Percentiles rank a stretch among this genome's conserved stretches.
Evolutionary conservation across 1,140 invertebrate genomes (phyloP).

Genomic region (Eciton burchellii): DNA sequence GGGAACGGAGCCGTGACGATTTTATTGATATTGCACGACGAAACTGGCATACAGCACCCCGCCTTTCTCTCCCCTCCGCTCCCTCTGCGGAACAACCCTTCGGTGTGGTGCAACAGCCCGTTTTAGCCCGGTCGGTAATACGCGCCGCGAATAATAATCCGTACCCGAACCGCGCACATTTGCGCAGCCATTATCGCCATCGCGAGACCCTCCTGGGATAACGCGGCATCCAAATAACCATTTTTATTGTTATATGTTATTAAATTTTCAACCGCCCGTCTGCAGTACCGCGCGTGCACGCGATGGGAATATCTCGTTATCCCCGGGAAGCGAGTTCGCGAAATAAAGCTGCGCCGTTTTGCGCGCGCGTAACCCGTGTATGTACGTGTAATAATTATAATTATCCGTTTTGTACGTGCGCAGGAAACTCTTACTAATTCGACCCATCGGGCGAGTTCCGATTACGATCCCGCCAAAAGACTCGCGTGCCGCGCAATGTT

Average conservation of each 20-base stretch:
- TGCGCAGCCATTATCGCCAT: constrained; percentile 58
- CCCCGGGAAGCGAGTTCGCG: constrained; percentile 41
- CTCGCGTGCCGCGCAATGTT: background rate
- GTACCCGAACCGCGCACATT: constrained; percentile 34
- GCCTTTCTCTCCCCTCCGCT: background rate
- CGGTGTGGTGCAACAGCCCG: constrained; percentile 9
- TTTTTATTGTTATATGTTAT: constrained; percentile 67
- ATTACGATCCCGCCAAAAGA: background rate
- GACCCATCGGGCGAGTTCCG: constrained; percentile 1
- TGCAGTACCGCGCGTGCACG: constrained; percentile 14
- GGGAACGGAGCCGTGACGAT: constrained; percentile 8
- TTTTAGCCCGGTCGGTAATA: constrained; percentile 24
- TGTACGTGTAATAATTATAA: constrained; percentile 40
- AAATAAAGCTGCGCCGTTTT: constrained; percentile 34
- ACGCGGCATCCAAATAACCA: constrained; percentile 45
- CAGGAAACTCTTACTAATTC: constrained; percentile 31
- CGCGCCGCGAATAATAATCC: constrained; percentile 64
- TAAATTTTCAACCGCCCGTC: constrained; percentile 60
- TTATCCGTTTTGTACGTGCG: background rate
- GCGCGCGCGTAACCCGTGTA: too few relatives aligned
- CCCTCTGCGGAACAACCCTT: background rate
- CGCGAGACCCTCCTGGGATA: constrained; percentile 47
- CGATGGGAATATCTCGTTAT: constrained; percentile 63
- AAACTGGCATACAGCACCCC: background rate
- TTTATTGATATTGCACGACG: constrained; percentile 51